These are phyloP conservation scores for Odontophorus gujanensis DNA, from an alignment of 2,113 vertebrate species.

Conservation along the genomic window DNA sequence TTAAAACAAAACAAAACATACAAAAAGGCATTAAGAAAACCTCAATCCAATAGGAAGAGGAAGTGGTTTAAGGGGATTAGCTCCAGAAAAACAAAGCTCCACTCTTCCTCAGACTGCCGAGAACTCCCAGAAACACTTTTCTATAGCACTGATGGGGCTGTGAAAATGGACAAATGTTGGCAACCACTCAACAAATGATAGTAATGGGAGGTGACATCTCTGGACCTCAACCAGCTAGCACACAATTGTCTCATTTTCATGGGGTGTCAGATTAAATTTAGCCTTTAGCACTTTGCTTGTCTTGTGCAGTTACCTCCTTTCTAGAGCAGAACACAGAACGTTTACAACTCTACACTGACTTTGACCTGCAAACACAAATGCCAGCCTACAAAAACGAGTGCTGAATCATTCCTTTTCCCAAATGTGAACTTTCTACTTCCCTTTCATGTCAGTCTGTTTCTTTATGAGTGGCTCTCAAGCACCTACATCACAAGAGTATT, in stretches of 20 bases:
- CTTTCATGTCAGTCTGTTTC: not conserved
- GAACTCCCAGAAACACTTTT: not conserved
- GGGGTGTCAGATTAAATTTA: slow-evolving; percentile 56
- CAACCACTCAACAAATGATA: slow-evolving; percentile 40
- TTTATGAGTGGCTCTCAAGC: not conserved
- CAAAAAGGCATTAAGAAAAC: slow-evolving; percentile 52
- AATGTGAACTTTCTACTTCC: not conserved
- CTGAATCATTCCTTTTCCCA: slow-evolving; percentile 5
- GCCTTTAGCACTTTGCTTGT: not conserved
- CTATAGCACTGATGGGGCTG: not conserved
- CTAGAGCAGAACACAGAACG: not conserved
- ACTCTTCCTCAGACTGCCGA: not conserved
- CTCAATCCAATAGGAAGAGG: slow-evolving; percentile 27
- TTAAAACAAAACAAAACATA: slow-evolving; percentile 32
- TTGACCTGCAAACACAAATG: slow-evolving; percentile 49
- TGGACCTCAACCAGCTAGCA: slow-evolving; percentile 32
- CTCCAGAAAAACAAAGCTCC: slow-evolving; percentile 22
- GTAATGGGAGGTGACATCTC: slow-evolving; percentile 33
- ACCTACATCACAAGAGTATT: not conserved
- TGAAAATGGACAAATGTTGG: slow-evolving; percentile 45
- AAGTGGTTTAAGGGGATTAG: slow-evolving; percentile 43
- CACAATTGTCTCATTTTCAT: slow-evolving; percentile 62
- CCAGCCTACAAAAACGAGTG: not conserved
- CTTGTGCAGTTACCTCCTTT: not conserved
- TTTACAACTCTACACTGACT: slow-evolving; percentile 8